Evolutionary conservation across 1,140 invertebrate genomes (phyloP).

Genomic region (Gryllus bimaculatus): DNA sequence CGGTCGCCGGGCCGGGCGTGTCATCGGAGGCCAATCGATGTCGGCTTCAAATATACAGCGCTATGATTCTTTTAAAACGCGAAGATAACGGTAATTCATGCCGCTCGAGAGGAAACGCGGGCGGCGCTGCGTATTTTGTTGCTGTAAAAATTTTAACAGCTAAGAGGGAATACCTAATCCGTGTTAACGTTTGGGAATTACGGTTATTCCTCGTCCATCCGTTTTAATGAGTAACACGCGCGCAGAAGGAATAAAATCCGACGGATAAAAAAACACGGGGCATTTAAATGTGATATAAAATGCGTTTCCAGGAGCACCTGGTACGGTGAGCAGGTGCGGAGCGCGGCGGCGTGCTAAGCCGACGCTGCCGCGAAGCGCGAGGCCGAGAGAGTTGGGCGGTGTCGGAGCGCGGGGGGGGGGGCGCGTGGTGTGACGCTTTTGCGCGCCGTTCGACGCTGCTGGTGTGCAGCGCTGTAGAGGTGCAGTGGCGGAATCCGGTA

Average conservation of each 20-base stretch:
- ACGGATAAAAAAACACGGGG: neutral
- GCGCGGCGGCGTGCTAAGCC: neutral
- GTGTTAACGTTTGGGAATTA: neutral
- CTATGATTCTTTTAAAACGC: conserved; percentile 5
- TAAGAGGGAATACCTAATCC: conserved; percentile 1
- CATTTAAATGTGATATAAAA: conserved; percentile 6
- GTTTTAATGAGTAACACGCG: neutral
- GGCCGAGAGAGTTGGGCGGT: too few relatives aligned
- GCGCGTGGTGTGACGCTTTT: too few relatives aligned
- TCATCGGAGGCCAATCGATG: neutral
- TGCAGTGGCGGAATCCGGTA: too few relatives aligned
- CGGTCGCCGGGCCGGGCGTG: neutral
- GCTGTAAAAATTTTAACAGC: conserved; percentile 5
- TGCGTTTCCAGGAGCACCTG: neutral
- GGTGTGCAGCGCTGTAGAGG: too few relatives aligned
- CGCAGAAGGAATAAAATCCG: conserved; percentile 1
- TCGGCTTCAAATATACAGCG: neutral
- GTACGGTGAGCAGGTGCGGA: neutral
- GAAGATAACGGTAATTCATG: conserved; percentile 1
- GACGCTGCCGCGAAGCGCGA: too few relatives aligned
- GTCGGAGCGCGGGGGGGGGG: too few relatives aligned
- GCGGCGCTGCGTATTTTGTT: neutral
- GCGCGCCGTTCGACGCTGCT: too few relatives aligned
- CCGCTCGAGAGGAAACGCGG: neutral
- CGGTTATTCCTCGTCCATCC: conserved; percentile 2